Evolutionary conservation across 2,113 vertebrate species (phyloP), one percentile per base, ranked within the genome.

Genomic region (Saguinus midas): DNA sequence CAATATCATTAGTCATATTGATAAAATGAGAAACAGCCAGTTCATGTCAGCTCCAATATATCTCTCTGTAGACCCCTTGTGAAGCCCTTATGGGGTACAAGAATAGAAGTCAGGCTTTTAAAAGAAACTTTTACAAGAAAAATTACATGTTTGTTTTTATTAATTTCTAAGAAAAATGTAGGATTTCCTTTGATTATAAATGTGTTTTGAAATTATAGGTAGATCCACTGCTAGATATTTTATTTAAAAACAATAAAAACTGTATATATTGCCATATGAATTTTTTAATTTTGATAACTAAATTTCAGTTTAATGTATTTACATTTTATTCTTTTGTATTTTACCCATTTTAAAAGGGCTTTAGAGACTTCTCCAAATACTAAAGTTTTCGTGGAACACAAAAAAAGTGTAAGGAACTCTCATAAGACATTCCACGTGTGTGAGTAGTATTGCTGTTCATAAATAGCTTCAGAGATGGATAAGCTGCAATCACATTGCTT

Each of bases 231-330:
- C 20, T 94, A 81, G 12, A 79, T 52, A 8, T 61, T 89, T 8
- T 35, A 57, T 87, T 91, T 79, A 66, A 94, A 75, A 75, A 23
- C 20, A 84, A 86, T 70, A 23, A 95, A 55, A n/a, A 79, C 2
- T 20, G 27, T 52, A 45, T 84, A 76, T 48, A 57, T 72, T 70
- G 32, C 32, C 23, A 93, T 45, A 78, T 16, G 6, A 27, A 57
- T 79, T 50, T 94, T 58, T 61, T 43, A 57, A 82, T 72, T 81
- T 87, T 90, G n/a, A 78, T 86, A 68, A 58, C 8, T 78, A 35
- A 83, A 79, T 68, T 93, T 95, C 21, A 89, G 10, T 50, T 96
- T 93, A 78, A 82, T 72, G 32, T 35, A 35, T 78, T 72, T 94
- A 93, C 12, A 32, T 94, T 75, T 40, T 83, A 90, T 86, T 92